These are phyloP conservation scores for Schlechtendalia chinensis DNA, from an alignment of 1,140 invertebrate genomes.

Conservation along the genomic window DNA sequence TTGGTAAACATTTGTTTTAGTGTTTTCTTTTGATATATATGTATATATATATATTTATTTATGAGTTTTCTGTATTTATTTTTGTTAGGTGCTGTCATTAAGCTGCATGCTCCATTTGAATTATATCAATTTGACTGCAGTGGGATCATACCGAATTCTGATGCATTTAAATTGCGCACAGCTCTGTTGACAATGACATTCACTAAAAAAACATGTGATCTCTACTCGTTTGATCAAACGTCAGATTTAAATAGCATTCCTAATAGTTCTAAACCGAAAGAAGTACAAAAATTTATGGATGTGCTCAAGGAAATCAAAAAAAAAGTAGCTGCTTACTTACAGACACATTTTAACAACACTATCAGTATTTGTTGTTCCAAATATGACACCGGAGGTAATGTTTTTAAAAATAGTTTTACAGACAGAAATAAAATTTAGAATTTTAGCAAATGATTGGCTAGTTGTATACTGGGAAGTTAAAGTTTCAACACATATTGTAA, in stretches of 20 bases:
- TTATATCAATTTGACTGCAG: conserved; percentile 18
- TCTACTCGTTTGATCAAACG: conserved; percentile 14
- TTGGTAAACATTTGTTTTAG: not conserved
- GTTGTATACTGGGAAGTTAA: too few species aligned
- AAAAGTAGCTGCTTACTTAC: not conserved
- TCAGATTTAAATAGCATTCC: not conserved
- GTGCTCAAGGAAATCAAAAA: not conserved
- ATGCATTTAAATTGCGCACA: not conserved
- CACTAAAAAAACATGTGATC: conserved; percentile 31
- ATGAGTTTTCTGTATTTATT: too few species aligned
- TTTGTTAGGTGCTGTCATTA: conserved; percentile 11
- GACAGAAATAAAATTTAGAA: not conserved
- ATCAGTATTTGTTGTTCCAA: conserved; percentile 33
- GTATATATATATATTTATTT: too few species aligned
- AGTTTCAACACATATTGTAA: too few species aligned
- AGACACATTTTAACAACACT: not conserved
- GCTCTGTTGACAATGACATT: conserved; percentile 15
- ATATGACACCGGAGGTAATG: conserved; percentile 25
- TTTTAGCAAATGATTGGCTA: too few species aligned
- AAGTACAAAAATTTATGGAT: conserved; percentile 10
- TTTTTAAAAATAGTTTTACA: not conserved
- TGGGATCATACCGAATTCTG: not conserved
- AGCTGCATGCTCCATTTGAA: not conserved
- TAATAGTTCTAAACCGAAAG: not conserved
- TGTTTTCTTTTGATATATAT: not conserved